phyloP scores from a whole-genome alignment of 1,140 invertebrate species.

The Zaprionus vittiger region DNA sequence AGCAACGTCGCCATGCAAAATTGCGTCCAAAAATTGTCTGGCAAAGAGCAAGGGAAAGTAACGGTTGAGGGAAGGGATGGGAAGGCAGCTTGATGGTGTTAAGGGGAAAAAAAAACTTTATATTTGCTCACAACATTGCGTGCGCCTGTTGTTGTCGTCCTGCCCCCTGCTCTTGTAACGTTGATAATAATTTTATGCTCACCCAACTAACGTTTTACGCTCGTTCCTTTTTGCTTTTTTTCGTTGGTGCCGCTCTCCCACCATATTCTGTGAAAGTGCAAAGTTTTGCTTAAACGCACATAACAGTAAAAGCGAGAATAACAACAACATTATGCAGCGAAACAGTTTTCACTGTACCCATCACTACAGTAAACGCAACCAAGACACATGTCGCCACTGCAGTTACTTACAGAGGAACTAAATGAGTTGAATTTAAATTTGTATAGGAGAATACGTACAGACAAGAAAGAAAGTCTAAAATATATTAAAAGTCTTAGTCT shows the following conservation, averaged over 20 bases:
- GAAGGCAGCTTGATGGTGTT: neutral
- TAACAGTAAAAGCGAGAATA: slow-evolving; percentile 69
- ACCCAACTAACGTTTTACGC: slow-evolving; percentile 63
- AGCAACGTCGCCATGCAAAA: slow-evolving; percentile 74
- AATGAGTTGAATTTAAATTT: neutral
- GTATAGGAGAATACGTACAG: too few relatives aligned
- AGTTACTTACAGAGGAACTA: neutral
- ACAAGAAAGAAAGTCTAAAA: too few relatives aligned
- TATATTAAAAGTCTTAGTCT: too few relatives aligned
- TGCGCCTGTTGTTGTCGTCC: slow-evolving; percentile 48
- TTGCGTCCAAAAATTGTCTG: slow-evolving; percentile 60
- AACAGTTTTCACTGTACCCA: neutral
- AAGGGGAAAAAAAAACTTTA: slow-evolving; percentile 59
- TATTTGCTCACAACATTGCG: slow-evolving; percentile 71
- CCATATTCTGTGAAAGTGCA: slow-evolving; percentile 34
- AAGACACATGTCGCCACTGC: neutral
- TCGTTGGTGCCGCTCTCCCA: neutral
- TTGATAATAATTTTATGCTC: slow-evolving; percentile 80
- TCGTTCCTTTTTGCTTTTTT: slow-evolving; percentile 38
- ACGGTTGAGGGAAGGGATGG: neutral
- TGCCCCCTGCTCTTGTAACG: slow-evolving; percentile 12
- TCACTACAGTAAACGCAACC: neutral
- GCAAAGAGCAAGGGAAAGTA: slow-evolving; percentile 32
- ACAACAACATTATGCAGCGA: slow-evolving; percentile 48
- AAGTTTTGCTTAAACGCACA: slow-evolving; percentile 79